phyloP scores from a whole-genome alignment of 1,140 invertebrate species.

The Apis florea region DNA sequence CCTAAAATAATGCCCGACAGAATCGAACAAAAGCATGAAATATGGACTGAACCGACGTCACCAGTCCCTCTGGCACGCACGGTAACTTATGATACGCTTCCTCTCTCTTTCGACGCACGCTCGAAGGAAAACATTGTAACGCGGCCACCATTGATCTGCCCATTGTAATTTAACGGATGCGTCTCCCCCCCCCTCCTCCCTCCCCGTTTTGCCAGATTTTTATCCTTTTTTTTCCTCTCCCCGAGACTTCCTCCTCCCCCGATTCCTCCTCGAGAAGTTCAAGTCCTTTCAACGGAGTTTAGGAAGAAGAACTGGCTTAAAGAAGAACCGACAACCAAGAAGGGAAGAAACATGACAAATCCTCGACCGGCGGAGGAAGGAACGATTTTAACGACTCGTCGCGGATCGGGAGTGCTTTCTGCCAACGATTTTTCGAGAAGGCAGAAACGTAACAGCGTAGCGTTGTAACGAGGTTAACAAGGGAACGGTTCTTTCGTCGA shows the following conservation, averaged over 20 bases:
- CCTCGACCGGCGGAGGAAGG: background rate
- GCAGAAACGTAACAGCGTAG: background rate
- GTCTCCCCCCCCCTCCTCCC: too few relatives aligned
- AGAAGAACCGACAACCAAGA: background rate
- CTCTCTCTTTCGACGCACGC: conserved; percentile 54
- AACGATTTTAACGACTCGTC: conserved; percentile 36
- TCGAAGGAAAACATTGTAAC: conserved; percentile 61
- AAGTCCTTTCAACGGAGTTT: conserved; percentile 5
- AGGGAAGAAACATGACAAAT: conserved; percentile 50
- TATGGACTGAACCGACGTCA: conserved; percentile 73
- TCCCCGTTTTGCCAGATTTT: conserved; percentile 34
- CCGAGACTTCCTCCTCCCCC: background rate
- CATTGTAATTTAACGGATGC: conserved; percentile 63
- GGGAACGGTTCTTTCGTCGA: background rate
- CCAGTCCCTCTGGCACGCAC: conserved; percentile 68
- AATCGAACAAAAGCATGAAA: conserved; percentile 81
- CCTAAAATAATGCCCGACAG: conserved; percentile 80
- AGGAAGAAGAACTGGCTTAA: conserved; percentile 35
- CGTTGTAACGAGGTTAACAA: conserved; percentile 44
- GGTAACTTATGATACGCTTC: conserved; percentile 78
- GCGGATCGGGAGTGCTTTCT: background rate
- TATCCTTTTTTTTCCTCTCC: background rate
- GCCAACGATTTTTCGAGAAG: background rate
- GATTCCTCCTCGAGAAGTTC: background rate
- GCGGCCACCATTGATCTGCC: conserved; percentile 33